Evolutionary conservation across 2,113 vertebrate species (phyloP), one percentile per base, ranked within the genome.

Genomic region (Alouatta palliata): DNA sequence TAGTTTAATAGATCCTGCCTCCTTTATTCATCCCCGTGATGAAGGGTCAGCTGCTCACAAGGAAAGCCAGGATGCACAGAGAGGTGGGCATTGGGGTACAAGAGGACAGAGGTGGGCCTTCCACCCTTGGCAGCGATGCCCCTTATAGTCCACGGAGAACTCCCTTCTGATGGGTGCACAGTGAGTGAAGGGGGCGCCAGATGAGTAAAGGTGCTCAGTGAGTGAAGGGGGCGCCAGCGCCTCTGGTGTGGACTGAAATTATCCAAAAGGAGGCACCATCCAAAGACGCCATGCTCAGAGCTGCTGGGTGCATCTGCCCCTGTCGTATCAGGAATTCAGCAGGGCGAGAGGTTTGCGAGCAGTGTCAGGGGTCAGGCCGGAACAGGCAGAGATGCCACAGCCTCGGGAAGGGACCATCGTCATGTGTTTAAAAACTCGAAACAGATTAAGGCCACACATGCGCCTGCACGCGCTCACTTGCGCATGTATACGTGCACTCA

Each of bases 401-500:
- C 56, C 71, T 47, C 2, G 0, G 84, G 14, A 61, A 37, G n/a
- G 71, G 35, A 11, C 35, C 37, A 6, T 16, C 3, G 6, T 9
- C 19, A 0, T 35, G 35, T 6, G 8, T 17, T 21, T 30, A 17
- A 19, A 35, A 27, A 30, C 81, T 4, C 0, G 25, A 30, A 7
- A 1, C 23, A 5, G 17, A 2, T 16, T 3, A 19, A 35, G 43
- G 2, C 11, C 17, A 0, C 0, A 13, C n/a, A 0, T 2, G 0
- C 30, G 3, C 1, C 23, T 14, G 19, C 35, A 9, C 7, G 9
- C 61, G 16, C 20, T 1, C 43, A 8, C 6, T 35, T 35, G 32
- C 3, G 16, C 14, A 2, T 35, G 7, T 32, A 1, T 56, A 19
- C 14, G 2, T 37, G 37, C 30, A 21, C n/a, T 17, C 0, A 17